Percentiles rank a stretch among this genome's conserved stretches.
Conservation (phyloP, 2,113 vertebrate species). For the Perca schrenkii region DNA sequence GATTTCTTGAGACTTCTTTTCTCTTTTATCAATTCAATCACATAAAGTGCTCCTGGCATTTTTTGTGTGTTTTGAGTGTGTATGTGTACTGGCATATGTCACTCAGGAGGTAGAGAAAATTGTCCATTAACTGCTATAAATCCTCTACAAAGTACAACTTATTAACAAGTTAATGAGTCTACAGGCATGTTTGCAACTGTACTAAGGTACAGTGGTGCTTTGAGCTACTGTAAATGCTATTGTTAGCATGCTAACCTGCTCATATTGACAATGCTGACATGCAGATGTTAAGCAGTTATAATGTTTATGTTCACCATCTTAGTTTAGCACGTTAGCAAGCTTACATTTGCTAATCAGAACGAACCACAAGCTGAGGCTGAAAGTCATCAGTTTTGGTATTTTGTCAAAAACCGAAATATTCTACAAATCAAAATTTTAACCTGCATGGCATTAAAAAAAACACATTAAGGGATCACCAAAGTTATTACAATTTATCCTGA, state of each 20-base stretch:
- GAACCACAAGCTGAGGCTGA: neutral
- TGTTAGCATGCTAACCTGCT: neutral
- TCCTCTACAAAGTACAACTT: neutral
- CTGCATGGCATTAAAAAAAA: neutral
- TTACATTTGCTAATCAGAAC: neutral
- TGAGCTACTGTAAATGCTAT: neutral
- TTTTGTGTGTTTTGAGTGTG: neutral
- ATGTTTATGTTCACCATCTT: neutral
- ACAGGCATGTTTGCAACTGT: neutral
- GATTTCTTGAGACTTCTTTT: constrained; percentile 2
- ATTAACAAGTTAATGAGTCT: neutral
- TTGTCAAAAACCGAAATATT: neutral
- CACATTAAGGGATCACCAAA: neutral
- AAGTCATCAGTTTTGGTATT: neutral
- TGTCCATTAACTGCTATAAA: no score
- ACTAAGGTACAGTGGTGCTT: neutral
- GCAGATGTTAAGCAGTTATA: neutral
- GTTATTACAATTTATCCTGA: neutral
- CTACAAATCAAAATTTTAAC: neutral
- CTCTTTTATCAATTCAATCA: constrained; percentile 22
- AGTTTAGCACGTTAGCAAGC: neutral
- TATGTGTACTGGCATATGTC: neutral
- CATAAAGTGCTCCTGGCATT: neutral
- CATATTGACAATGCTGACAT: neutral
- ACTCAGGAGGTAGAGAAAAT: no score